Percentiles rank a stretch among this genome's conserved stretches.
phyloP scores from a whole-genome alignment of 2,888 invertebrate genomes.

The Agriopis leucophaearia region DNA sequence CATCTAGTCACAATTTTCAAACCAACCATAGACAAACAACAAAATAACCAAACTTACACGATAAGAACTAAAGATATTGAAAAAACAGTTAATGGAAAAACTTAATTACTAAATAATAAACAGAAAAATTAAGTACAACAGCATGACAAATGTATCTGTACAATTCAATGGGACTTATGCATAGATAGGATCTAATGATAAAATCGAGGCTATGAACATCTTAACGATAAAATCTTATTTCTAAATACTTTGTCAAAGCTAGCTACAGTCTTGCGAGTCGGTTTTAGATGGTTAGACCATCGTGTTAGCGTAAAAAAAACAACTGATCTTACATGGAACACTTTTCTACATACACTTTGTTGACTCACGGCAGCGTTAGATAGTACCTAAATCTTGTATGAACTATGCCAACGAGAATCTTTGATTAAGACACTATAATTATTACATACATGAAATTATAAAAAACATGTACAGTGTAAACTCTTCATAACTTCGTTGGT shows the following conservation, averaged over 20 bases:
- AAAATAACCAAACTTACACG: conserved; percentile 51
- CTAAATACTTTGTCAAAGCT: conserved; percentile 59
- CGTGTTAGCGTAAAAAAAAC: conserved; percentile 7
- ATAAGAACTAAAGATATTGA: conserved; percentile 45
- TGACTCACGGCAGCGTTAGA: neutral
- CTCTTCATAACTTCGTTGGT: no score
- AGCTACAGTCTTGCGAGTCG: conserved; percentile 34
- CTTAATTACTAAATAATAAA: conserved; percentile 47
- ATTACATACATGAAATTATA: neutral
- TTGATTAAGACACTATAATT: neutral
- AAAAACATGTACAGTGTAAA: neutral
- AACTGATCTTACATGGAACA: neutral
- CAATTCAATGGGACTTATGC: conserved; percentile 66
- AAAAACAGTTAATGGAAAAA: conserved; percentile 55
- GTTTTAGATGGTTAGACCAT: conserved; percentile 25
- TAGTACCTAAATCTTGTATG: conserved; percentile 4
- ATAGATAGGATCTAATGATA: conserved; percentile 30
- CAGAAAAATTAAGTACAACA: conserved; percentile 68
- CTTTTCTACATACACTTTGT: neutral
- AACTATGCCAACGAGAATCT: neutral
- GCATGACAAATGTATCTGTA: conserved; percentile 62
- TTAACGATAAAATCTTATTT: conserved; percentile 52
- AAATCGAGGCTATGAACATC: conserved; percentile 33
- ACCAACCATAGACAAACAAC: conserved; percentile 47
- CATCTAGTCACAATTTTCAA: conserved; percentile 19